These are phyloP conservation scores for Nemapogon koenigi DNA, from an alignment of 2,888 invertebrate species.

Conservation along the genomic window DNA sequence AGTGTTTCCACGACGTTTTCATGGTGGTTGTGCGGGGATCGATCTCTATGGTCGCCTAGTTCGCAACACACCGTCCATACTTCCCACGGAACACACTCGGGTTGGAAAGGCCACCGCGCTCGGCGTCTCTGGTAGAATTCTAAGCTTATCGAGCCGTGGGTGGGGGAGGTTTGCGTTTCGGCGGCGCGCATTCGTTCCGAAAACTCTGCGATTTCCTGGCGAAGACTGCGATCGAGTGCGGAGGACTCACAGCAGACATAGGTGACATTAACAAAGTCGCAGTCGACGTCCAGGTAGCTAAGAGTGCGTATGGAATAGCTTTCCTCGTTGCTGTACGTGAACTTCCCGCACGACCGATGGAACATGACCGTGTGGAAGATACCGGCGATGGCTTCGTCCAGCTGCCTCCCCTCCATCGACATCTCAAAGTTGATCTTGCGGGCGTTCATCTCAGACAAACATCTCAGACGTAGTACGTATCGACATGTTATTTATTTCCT, in stretches of 20 bases:
- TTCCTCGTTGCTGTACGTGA: slow-evolving; percentile 91
- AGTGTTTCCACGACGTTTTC: slow-evolving; percentile 88
- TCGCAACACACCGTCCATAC: slow-evolving; percentile 96
- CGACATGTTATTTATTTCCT: too few species aligned
- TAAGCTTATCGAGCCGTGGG: slow-evolving; percentile 86
- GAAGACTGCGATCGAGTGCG: slow-evolving; percentile 74
- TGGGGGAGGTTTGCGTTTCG: slow-evolving; percentile 64
- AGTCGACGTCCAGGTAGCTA: slow-evolving; percentile 95
- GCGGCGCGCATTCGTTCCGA: slow-evolving; percentile 78
- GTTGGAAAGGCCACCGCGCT: slow-evolving; percentile 87
- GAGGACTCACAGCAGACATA: slow-evolving; percentile 94
- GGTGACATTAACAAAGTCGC: slow-evolving; percentile 97
- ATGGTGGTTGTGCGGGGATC: slow-evolving; percentile 84
- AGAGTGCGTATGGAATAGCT: slow-evolving; percentile 96
- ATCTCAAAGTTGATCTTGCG: slow-evolving; percentile 81
- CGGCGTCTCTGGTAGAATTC: slow-evolving; percentile 95
- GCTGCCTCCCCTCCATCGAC: slow-evolving; percentile 88
- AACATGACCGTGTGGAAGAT: slow-evolving; percentile 93
- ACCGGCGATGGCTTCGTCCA: slow-evolving; percentile 90
- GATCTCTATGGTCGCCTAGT: slow-evolving; percentile 84
- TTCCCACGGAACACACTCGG: slow-evolving; percentile 97
- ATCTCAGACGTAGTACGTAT: too few species aligned
- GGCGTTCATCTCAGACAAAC: slow-evolving; percentile 81
- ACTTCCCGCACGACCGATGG: slow-evolving; percentile 90
- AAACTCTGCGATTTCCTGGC: slow-evolving; percentile 78